Evolutionary conservation across 2,888 invertebrate species (phyloP).

Genomic region (Pammene aurita): DNA sequence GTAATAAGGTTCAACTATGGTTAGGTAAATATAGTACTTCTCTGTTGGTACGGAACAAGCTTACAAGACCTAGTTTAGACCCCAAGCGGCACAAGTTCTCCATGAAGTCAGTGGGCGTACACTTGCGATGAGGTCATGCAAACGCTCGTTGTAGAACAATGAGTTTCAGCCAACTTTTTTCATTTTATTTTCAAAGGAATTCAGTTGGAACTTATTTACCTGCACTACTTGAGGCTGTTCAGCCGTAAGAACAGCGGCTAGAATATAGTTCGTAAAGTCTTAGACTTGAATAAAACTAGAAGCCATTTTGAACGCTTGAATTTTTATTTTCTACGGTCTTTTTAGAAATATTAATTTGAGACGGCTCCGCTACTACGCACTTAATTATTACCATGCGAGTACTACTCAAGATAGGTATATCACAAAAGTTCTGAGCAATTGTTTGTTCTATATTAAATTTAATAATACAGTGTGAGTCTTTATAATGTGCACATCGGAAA

Average conservation of each 20-base stretch:
- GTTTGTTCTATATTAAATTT: too few relatives aligned
- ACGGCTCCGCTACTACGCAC: background rate
- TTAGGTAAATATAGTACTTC: too few relatives aligned
- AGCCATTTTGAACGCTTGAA: slow-evolving; percentile 1
- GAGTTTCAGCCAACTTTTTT: slow-evolving; percentile 43
- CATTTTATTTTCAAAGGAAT: slow-evolving; percentile 42
- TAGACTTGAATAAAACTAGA: slow-evolving; percentile 18
- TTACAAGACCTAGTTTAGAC: slow-evolving; percentile 38
- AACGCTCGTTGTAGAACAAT: slow-evolving; percentile 52
- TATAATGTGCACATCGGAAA: too few relatives aligned
- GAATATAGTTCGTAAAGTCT: slow-evolving; percentile 24
- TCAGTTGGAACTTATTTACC: slow-evolving; percentile 30
- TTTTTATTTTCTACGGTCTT: too few relatives aligned
- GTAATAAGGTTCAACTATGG: too few relatives aligned
- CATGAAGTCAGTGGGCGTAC: slow-evolving; percentile 54
- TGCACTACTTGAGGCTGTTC: slow-evolving; percentile 22
- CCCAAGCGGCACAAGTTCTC: slow-evolving; percentile 53
- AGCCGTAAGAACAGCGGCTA: slow-evolving; percentile 18
- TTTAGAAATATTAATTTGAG: background rate
- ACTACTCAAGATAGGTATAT: too few relatives aligned
- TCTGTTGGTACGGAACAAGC: too few relatives aligned
- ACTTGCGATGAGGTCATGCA: slow-evolving; percentile 55
- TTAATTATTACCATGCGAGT: too few relatives aligned
- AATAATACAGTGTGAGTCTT: too few relatives aligned
- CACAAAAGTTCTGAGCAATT: too few relatives aligned